Base-by-base conservation (phyloP, 2,888 invertebrate genomes). In the Agrochola litura region DNA sequence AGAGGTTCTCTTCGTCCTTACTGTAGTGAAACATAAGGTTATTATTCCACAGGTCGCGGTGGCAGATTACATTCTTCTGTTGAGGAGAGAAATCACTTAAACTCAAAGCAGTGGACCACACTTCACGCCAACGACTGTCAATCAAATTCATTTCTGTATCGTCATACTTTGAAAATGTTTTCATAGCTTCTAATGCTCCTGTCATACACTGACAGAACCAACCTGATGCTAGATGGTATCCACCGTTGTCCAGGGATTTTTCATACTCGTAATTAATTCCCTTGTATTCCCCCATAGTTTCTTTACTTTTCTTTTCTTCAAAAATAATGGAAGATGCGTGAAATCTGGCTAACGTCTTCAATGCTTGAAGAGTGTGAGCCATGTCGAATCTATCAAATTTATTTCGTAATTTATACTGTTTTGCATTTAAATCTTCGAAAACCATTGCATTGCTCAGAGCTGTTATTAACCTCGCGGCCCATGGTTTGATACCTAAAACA, bases 21-120 rank as follows among this genome's bases (percentile, higher is more conserved):
- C 89, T 89, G 76, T 96, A 97, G 83, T 93, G 95, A 86, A 97
- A 97, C 94, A 98, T 95, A 14, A 97, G 90, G 88, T 98, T 98
- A 86, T 97, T 97, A 64, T 97, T 96, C 97, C 97, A 98, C 10
- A 97, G 92, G 93, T 97, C 97, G 8, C 97, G 96, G 88, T 98
- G 97, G 56, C 97, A 97, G 9, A 97, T 90, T 0, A 97, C 97
- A 81, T 97, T 97, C 69, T 95, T 91, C 88, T 95, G 91, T 81
- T 91, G 91, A 76, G 91, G 56, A 60, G 96, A 94, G 22, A 91
- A 89, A 69, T 93, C 90, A 54, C 93, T 88, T 25, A 94, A 84
- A 52, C 88, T 83, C 68, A 96, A 85, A 9, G 94, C 94, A 10
- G 87, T 82, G 6, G 87, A 83, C 95, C 96, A 96, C 76, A 95